phyloP scores from a whole-genome alignment of 30 jellyfish, hydroid and myxozoan genomes.

The Chironex yamaguchii region DNA sequence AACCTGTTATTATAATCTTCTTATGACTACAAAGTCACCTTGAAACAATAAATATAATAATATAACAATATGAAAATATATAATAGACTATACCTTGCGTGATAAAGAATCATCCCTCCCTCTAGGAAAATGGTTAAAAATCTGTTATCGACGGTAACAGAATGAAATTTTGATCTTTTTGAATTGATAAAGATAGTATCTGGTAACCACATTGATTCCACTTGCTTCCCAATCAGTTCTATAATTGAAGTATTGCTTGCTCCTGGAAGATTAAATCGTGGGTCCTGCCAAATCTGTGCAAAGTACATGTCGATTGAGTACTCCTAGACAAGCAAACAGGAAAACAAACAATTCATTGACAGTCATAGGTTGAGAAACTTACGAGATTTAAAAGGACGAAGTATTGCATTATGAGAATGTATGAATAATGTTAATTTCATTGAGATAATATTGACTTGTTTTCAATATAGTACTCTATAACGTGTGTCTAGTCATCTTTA shows the following conservation, averaged over 20 bases:
- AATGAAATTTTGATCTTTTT: constrained; percentile 79
- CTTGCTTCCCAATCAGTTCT: constrained; percentile 84
- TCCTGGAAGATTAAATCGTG: constrained; percentile 69
- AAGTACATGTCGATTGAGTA: constrained; percentile 88
- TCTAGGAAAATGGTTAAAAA: constrained; percentile 76
- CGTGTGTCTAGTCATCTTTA: too few relatives aligned
- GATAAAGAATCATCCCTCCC: constrained; percentile 83
- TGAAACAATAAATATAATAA: too few relatives aligned
- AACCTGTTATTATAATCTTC: too few relatives aligned
- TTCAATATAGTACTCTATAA: too few relatives aligned
- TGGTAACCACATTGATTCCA: constrained; percentile 92
- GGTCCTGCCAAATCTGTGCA: constrained; percentile 95
- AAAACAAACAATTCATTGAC: too few relatives aligned
- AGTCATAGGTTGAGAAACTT: too few relatives aligned
- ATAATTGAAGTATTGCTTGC: constrained; percentile 65
- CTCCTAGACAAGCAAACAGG: constrained; percentile 84
- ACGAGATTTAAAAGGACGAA: too few relatives aligned
- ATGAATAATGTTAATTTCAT: too few relatives aligned
- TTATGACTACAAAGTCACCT: too few relatives aligned
- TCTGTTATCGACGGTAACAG: constrained; percentile 92
- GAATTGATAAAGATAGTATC: constrained; percentile 96
- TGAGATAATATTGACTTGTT: too few relatives aligned
- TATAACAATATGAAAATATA: not conserved
- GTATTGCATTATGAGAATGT: too few relatives aligned
- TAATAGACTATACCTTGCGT: constrained; percentile 77